Evolutionary conservation across 2,888 invertebrate species (phyloP).

Genomic region (Megastigmus dorsalis): DNA sequence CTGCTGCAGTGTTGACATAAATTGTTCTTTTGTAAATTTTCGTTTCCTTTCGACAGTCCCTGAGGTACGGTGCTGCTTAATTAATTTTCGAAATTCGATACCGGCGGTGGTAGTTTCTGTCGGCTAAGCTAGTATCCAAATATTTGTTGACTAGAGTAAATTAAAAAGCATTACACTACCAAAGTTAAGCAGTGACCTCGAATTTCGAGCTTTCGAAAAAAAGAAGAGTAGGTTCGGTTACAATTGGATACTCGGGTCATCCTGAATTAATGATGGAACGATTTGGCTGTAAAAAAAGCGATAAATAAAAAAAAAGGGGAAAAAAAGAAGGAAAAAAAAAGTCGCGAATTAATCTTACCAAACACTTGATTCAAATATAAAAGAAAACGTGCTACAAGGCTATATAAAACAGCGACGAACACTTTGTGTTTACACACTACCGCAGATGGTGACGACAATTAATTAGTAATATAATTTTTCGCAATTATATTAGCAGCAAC

Average conservation of each 20-base stretch:
- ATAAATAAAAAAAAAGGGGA: constrained; percentile 3
- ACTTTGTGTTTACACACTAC: constrained; percentile 42
- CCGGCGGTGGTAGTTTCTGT: constrained; percentile 27
- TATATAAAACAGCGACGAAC: constrained; percentile 44
- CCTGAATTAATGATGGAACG: constrained; percentile 25
- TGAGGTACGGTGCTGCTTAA: constrained; percentile 22
- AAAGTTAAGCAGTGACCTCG: constrained; percentile 34
- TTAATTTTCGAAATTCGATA: constrained; percentile 32
- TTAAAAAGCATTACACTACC: constrained; percentile 49
- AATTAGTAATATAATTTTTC: constrained; percentile 58
- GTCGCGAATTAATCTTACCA: constrained; percentile 32
- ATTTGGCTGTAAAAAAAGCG: constrained; percentile 20
- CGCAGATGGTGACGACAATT: constrained; percentile 42
- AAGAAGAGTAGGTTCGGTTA: constrained; percentile 3
- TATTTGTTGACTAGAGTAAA: constrained; percentile 62
- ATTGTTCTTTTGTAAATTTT: constrained; percentile 24
- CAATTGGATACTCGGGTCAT: not conserved
- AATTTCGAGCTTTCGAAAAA: constrained; percentile 29
- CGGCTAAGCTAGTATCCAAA: constrained; percentile 41
- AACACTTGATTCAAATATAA: constrained; percentile 49
- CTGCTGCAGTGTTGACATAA: constrained; percentile 9
- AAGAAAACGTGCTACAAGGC: constrained; percentile 33
- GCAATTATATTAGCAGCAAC: constrained; percentile 66
- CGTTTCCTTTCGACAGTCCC: constrained; percentile 7
- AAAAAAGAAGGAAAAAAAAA: constrained; percentile 1